Evolutionary conservation across 2,113 vertebrate genomes (phyloP).

Genomic region (Sinocyclocheilus anophthalmus): DNA sequence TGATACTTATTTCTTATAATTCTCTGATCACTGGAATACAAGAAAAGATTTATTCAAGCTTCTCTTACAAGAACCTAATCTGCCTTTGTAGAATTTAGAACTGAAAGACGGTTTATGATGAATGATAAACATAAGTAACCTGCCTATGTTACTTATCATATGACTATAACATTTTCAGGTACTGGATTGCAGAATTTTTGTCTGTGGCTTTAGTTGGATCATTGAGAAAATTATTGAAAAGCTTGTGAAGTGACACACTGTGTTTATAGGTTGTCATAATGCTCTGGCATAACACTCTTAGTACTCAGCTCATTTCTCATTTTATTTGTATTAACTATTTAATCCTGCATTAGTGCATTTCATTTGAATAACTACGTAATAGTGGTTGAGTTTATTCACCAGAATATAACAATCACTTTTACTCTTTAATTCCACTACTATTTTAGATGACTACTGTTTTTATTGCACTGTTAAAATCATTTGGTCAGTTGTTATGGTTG

Average conservation of each 20-base stretch:
- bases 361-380: neutral
- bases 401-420: neutral
- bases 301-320: neutral
- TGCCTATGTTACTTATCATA: no score
- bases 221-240: no score
- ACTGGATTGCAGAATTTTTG: neutral
- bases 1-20: neutral
- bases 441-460: neutral
- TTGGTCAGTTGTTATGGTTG: neutral
- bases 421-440: neutral
- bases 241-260: neutral
- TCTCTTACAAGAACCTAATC: neutral
- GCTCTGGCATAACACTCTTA: neutral
- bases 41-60: neutral
- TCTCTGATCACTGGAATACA: neutral
- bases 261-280: neutral
- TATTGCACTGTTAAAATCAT: neutral
- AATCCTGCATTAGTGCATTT: conserved; percentile 21
- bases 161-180: no score
- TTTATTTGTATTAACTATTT: neutral
- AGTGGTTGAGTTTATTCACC: neutral
- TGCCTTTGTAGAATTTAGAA: neutral
- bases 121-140: neutral
- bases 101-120: neutral
- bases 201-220: neutral